A percentile compares a stretch with the other conserved stretches of the same genome.
phyloP scores from a whole-genome alignment of 2,888 invertebrate species.

The Drosophila kambysellisi region DNA sequence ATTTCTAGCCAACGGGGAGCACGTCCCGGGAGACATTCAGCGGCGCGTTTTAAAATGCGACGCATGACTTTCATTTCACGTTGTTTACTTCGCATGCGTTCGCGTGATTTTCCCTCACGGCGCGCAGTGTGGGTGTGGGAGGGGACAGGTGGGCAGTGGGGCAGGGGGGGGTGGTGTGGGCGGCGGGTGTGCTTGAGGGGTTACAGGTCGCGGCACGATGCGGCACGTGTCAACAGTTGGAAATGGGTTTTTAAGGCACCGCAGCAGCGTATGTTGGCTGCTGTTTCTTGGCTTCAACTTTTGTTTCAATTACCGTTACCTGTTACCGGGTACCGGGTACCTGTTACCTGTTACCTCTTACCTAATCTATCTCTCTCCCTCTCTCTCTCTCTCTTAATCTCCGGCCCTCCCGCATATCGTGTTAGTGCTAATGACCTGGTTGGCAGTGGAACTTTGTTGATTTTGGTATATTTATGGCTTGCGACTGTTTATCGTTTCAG shows the following conservation, averaged over 20 bases:
- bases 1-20: constrained; percentile 15
- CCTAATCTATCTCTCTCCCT: not conserved
- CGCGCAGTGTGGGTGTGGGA: not conserved
- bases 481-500: not conserved
- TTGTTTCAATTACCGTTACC: constrained; percentile 77
- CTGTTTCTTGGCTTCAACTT: constrained; percentile 74
- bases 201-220: constrained; percentile 56
- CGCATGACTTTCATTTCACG: constrained; percentile 79
- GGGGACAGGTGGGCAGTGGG: constrained; percentile 13
- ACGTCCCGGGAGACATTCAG: constrained; percentile 53
- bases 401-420: not conserved
- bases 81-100: constrained; percentile 78
- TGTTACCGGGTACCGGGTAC: constrained; percentile 52
- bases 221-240: constrained; percentile 80
- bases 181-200: not conserved
- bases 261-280: constrained; percentile 72
- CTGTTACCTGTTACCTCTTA: not conserved
- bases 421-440: not conserved
- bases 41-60: constrained; percentile 72
- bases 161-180: not conserved
- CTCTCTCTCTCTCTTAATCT: not conserved
- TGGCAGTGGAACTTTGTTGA: not conserved
- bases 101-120: constrained; percentile 71
- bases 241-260: constrained; percentile 79
- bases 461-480: not conserved